Evolutionary conservation across 2,113 vertebrate genomes (phyloP).

Genomic region (Solea senegalensis): DNA sequence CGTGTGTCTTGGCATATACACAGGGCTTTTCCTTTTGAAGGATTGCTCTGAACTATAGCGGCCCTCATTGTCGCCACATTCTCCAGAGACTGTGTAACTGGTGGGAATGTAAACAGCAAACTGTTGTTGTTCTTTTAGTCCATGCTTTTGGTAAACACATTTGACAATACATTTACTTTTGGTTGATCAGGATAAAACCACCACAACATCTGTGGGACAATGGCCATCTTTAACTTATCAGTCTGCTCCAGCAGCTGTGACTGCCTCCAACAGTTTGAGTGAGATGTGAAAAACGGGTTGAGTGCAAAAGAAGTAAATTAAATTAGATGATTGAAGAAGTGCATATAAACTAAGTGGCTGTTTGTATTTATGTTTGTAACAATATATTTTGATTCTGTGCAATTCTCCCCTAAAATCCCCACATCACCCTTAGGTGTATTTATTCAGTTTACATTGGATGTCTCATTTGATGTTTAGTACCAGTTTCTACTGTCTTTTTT

Average conservation of each 20-base stretch:
- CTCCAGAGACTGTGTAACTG: conserved; percentile 45
- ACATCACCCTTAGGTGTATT: conserved; percentile 75
- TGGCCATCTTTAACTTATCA: conserved; percentile 34
- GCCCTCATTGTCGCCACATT: conserved; percentile 48
- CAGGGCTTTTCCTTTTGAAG: conserved; percentile 56
- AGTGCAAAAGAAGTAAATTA: conserved; percentile 19
- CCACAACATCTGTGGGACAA: conserved; percentile 32
- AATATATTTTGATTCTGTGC: conserved; percentile 78
- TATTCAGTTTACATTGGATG: conserved; percentile 78
- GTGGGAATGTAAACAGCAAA: conserved; percentile 50
- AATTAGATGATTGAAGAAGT: conserved; percentile 29
- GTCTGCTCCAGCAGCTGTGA: conserved; percentile 60
- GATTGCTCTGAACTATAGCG: conserved; percentile 62
- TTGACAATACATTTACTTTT: conserved; percentile 17
- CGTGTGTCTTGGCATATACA: conserved; percentile 45
- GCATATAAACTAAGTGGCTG: conserved; percentile 49
- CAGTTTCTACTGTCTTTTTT: conserved; percentile 58
- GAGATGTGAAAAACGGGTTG: conserved; percentile 51
- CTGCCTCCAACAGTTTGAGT: conserved; percentile 58
- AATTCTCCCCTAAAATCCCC: conserved; percentile 69
- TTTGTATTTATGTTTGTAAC: conserved; percentile 74
- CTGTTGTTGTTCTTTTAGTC: conserved; percentile 19
- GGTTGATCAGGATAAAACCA: conserved; percentile 20
- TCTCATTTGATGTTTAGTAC: conserved; percentile 72
- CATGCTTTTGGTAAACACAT: conserved; percentile 21